phyloP scores from a whole-genome alignment of 2,888 invertebrate species.

The Nymphalis polychloros region DNA sequence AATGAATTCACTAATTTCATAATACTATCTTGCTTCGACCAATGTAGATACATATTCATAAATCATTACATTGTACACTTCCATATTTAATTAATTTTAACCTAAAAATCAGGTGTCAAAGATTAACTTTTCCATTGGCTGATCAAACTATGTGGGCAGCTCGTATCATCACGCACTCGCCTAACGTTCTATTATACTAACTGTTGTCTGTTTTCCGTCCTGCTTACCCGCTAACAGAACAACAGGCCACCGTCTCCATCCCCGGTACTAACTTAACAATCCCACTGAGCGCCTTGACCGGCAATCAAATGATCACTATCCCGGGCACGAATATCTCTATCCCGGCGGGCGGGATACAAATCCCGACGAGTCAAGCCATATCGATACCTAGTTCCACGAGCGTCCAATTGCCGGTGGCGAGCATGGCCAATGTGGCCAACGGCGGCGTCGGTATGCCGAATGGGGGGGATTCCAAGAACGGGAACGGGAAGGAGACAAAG shows the following conservation, averaged over 20 bases:
- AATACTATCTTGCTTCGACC: background rate
- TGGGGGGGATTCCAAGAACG: conserved; percentile 78
- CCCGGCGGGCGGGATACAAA: conserved; percentile 46
- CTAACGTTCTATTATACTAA: conserved; percentile 71
- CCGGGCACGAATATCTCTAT: conserved; percentile 80
- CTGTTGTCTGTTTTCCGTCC: conserved; percentile 57
- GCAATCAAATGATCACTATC: conserved; percentile 78
- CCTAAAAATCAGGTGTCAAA: background rate
- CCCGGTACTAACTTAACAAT: conserved; percentile 84
- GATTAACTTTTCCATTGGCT: conserved; percentile 5
- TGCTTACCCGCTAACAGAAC: conserved; percentile 63
- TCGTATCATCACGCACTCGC: conserved; percentile 47
- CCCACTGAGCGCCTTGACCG: conserved; percentile 76
- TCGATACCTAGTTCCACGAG: conserved; percentile 56
- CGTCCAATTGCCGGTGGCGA: conserved; percentile 50
- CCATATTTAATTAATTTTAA: too few species aligned
- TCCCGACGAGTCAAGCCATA: conserved; percentile 54
- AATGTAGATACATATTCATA: background rate
- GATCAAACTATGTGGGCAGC: conserved; percentile 10
- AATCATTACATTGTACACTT: background rate
- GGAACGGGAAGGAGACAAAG: conserved; percentile 36
- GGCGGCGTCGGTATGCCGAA: conserved; percentile 46
- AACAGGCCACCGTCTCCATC: conserved; percentile 81
- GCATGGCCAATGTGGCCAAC: conserved; percentile 51
- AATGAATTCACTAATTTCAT: background rate